phyloP scores from a whole-genome alignment of 1,140 invertebrate species.

The Diprion similis region DNA sequence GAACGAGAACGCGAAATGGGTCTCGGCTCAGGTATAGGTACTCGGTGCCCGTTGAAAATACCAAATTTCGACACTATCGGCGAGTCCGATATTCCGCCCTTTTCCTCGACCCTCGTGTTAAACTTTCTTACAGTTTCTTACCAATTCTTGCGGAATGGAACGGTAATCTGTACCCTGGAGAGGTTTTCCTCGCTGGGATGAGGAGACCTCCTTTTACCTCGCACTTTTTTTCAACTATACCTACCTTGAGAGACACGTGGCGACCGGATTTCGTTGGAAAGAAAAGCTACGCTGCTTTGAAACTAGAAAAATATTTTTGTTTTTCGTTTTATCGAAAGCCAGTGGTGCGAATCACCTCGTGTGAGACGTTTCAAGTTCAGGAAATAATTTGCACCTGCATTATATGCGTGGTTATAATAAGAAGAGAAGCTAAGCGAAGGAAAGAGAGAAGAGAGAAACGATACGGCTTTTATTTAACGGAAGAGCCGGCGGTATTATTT shows the following conservation, averaged over 20 bases:
- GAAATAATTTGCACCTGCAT: too few relatives aligned
- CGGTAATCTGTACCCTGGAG: neutral
- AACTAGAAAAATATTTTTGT: too few relatives aligned
- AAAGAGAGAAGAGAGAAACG: too few relatives aligned
- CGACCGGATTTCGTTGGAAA: too few relatives aligned
- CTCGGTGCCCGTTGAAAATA: neutral
- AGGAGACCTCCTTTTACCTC: neutral
- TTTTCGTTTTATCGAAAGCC: too few relatives aligned
- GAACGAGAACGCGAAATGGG: neutral
- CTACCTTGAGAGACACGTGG: too few relatives aligned
- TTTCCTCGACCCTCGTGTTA: neutral
- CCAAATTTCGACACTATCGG: neutral
- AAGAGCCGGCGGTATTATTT: neutral
- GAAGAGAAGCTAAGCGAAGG: too few relatives aligned
- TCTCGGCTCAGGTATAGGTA: neutral
- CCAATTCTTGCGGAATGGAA: neutral
- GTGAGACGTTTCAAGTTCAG: too few relatives aligned
- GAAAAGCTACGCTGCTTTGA: too few relatives aligned
- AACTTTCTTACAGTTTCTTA: neutral
- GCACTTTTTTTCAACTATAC: too few relatives aligned
- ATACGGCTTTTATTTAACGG: neutral
- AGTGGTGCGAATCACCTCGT: too few relatives aligned
- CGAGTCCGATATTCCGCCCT: neutral
- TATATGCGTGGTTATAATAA: too few relatives aligned
- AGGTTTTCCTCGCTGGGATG: neutral